A percentile compares a stretch with the other conserved stretches of the same genome.
phyloP scores from a whole-genome alignment of 37 sponge, comb jelly and placozoan genomes.

The Beroe forskalii region DNA sequence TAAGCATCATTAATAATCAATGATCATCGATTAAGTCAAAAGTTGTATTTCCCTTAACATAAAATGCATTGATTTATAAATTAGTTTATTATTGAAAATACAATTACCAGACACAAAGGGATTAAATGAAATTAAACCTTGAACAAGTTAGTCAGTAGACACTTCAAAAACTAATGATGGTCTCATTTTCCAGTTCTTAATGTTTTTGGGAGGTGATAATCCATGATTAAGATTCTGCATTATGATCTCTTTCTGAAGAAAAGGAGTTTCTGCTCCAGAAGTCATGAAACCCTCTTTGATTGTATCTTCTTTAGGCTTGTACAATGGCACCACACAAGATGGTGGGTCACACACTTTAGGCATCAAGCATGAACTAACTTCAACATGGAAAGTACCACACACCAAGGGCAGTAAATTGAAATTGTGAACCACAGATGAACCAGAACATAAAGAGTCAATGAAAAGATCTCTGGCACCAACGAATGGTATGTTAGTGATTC shows the following conservation, averaged over 20 bases:
- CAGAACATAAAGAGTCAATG: neutral
- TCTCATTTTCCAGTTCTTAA: slow-evolving; percentile 48
- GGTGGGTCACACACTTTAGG: neutral
- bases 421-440: neutral
- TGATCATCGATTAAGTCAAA: too few species aligned
- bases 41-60: too few species aligned
- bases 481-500: neutral
- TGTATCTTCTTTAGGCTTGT: neutral
- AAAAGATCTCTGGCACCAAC: slow-evolving; percentile 4
- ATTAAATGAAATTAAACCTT: too few species aligned
- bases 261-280: neutral
- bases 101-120: too few species aligned
- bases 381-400: neutral
- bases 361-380: neutral
- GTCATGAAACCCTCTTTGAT: neutral
- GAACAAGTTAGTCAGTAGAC: neutral
- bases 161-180: slow-evolving; percentile 18
- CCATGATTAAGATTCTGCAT: slow-evolving; percentile 34
- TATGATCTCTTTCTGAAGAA: neutral
- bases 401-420: neutral
- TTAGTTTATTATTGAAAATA: too few species aligned
- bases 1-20: too few species aligned
- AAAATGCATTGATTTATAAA: too few species aligned
- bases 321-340: neutral
- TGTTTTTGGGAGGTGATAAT: slow-evolving; percentile 30